A percentile compares a stretch with the other conserved stretches of the same genome.
Conservation (phyloP, 2,113 vertebrate genomes). For the Anseranas semipalmata region DNA sequence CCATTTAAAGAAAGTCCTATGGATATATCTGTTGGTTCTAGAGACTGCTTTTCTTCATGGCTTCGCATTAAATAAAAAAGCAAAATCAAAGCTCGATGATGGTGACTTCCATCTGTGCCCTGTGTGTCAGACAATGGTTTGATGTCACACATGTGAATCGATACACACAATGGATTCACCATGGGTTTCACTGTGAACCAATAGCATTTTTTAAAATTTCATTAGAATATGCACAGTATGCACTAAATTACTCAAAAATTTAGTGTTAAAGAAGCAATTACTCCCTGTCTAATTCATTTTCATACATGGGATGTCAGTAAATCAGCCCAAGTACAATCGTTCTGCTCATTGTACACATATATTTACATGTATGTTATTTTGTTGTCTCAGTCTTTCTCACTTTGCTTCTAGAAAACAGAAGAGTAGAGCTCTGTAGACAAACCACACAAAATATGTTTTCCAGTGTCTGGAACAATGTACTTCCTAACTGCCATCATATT, state of each 20-base stretch:
- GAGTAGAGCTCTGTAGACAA: neutral
- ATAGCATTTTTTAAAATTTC: neutral
- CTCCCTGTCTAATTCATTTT: neutral
- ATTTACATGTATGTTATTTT: neutral
- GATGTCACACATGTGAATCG: neutral
- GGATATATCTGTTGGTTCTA: neutral
- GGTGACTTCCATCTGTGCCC: neutral
- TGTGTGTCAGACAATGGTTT: fast-evolving
- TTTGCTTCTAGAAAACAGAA: neutral
- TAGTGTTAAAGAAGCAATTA: neutral
- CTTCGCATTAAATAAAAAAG: neutral
- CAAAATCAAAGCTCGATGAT: neutral
- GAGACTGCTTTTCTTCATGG: neutral
- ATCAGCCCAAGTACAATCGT: neutral
- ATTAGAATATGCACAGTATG: neutral
- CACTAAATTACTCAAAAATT: neutral
- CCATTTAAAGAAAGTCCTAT: neutral
- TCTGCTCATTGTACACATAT: neutral
- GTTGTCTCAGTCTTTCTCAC: neutral
- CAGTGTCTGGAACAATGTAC: conserved; percentile 10
- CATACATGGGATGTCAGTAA: neutral
- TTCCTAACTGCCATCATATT: conserved; percentile 16
- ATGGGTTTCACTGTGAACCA: neutral
- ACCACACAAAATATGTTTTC: neutral
- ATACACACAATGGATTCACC: neutral